Evolutionary conservation across 2,888 invertebrate species (phyloP).

Genomic region (Cantharis flavilabris): DNA sequence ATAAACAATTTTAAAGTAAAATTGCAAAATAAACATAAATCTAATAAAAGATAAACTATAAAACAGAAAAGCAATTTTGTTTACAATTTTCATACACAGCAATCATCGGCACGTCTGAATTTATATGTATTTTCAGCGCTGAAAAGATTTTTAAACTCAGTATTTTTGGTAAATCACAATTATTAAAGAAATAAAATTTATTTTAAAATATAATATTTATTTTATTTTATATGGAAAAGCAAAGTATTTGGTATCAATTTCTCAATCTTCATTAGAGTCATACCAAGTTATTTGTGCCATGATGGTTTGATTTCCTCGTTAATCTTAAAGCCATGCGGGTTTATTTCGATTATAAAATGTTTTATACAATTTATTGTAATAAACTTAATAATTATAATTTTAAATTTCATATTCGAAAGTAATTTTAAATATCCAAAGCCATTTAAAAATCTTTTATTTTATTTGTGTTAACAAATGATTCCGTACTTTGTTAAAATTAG

Average conservation of each 20-base stretch:
- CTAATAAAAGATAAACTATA: not conserved
- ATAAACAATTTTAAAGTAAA: not conserved
- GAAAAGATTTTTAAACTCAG: not conserved
- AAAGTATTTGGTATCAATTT: not conserved
- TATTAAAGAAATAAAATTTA: not conserved
- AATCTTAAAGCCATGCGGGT: too few relatives aligned
- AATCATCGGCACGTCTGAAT: not conserved
- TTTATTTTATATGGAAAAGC: not conserved
- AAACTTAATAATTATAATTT: too few relatives aligned
- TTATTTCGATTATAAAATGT: too few relatives aligned
- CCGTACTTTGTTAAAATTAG: not conserved
- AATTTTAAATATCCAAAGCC: not conserved
- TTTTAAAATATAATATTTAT: not conserved
- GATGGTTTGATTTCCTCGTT: too few relatives aligned
- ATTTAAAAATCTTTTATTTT: not conserved
- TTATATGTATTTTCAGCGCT: not conserved
- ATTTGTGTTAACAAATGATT: not conserved
- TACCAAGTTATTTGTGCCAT: too few relatives aligned
- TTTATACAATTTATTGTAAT: too few relatives aligned
- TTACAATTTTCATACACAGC: not conserved
- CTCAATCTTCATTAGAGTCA: too few relatives aligned
- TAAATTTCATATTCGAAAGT: too few relatives aligned
- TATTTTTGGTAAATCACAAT: not conserved
- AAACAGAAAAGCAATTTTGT: not conserved
- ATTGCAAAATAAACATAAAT: constrained; percentile 1